phyloP scores from a whole-genome alignment of 2,888 invertebrate genomes.

The Amphiduros pacificus region DNA sequence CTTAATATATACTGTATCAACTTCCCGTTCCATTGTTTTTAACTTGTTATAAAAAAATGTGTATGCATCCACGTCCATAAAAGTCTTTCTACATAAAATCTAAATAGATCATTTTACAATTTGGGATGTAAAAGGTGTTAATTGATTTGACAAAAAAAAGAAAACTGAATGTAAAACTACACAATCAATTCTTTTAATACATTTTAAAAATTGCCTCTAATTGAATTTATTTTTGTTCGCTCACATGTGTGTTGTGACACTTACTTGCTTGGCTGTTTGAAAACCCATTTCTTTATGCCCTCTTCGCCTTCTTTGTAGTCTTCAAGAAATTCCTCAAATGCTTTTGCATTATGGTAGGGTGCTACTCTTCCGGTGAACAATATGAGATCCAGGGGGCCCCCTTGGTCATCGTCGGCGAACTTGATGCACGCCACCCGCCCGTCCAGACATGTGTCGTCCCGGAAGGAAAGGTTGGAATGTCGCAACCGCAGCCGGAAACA shows the following conservation, averaged over 20 bases:
- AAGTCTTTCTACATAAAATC: too few relatives aligned
- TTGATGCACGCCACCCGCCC: conserved; percentile 25
- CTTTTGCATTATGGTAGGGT: conserved; percentile 19
- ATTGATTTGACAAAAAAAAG: too few relatives aligned
- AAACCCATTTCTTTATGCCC: conserved; percentile 9
- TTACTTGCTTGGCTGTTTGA: conserved; percentile 20
- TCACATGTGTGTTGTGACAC: too few relatives aligned
- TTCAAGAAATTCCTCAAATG: conserved; percentile 9
- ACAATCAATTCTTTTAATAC: too few relatives aligned
- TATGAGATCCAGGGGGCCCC: conserved; percentile 24
- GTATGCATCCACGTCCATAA: too few relatives aligned
- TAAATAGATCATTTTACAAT: too few relatives aligned
- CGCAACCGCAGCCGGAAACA: conserved; percentile 22
- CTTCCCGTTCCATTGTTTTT: too few relatives aligned
- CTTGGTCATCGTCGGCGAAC: conserved; percentile 23
- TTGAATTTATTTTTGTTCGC: background rate
- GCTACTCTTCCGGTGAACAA: conserved; percentile 25
- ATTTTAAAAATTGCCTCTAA: too few relatives aligned
- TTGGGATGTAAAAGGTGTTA: too few relatives aligned
- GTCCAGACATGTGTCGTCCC: conserved; percentile 25
- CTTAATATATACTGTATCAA: too few relatives aligned
- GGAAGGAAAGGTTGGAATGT: conserved; percentile 25
- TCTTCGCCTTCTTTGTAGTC: conserved; percentile 15
- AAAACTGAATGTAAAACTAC: too few relatives aligned
- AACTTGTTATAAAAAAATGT: too few relatives aligned